phyloP scores from a whole-genome alignment of 2,888 invertebrate species.

The Charanyca ferruginea region DNA sequence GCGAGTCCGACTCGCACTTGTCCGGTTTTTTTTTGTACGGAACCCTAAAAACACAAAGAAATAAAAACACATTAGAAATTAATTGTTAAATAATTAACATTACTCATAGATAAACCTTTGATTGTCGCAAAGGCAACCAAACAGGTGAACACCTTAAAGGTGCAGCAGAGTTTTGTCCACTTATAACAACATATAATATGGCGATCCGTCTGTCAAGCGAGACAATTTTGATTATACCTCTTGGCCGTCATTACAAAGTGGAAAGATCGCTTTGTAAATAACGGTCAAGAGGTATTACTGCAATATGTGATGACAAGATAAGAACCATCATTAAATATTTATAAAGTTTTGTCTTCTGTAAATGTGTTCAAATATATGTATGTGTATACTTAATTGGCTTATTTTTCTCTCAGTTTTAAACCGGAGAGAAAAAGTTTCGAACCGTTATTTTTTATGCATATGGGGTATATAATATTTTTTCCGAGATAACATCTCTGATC shows the following conservation, averaged over 20 bases:
- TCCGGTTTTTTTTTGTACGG: too few species aligned
- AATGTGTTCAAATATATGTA: constrained; percentile 21
- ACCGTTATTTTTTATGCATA: constrained; percentile 42
- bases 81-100: too few species aligned
- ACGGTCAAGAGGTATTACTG: not conserved
- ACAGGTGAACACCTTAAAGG: not conserved
- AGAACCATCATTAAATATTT: not conserved
- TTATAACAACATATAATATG: not conserved
- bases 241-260: constrained; percentile 1
- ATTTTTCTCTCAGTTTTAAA: too few species aligned
- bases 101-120: not conserved
- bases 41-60: too few species aligned
- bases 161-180: not conserved
- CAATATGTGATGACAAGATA: not conserved
- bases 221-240: not conserved
- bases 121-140: not conserved
- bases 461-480: constrained; percentile 70
- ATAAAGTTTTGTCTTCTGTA: constrained; percentile 1
- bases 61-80: too few species aligned
- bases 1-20: too few species aligned
- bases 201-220: not conserved
- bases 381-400: constrained; percentile 40
- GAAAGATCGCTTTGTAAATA: not conserved
- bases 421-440: constrained; percentile 24
- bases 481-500: constrained; percentile 70